These are phyloP conservation scores for Achroia grisella DNA, from an alignment of 1,140 invertebrate species.

Conservation along the genomic window DNA sequence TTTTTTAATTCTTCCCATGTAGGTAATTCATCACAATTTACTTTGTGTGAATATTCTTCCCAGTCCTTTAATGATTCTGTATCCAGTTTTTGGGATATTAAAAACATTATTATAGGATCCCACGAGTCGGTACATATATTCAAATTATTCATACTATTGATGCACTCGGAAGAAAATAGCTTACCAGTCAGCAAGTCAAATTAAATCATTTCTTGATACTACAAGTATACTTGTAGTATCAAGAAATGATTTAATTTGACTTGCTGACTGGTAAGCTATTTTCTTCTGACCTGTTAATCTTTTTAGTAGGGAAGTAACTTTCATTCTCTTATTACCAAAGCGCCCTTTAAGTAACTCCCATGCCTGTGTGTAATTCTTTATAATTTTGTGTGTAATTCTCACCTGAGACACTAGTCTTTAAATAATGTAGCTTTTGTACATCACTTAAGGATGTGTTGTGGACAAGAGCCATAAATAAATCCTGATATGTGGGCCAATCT, in stretches of 20 bases:
- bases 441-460: not conserved
- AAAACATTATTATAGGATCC: slow-evolving; percentile 6
- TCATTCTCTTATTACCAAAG: slow-evolving; percentile 19
- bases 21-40: slow-evolving; percentile 4
- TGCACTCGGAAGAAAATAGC: too few relatives aligned
- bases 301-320: slow-evolving; percentile 19
- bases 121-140: slow-evolving; percentile 4
- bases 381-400: slow-evolving; percentile 21
- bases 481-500: slow-evolving; percentile 14
- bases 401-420: slow-evolving; percentile 15
- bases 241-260: too few relatives aligned
- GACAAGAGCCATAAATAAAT: not conserved
- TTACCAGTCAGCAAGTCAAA: too few relatives aligned
- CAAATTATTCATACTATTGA: slow-evolving; percentile 6
- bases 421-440: too few relatives aligned
- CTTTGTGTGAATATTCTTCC: not conserved
- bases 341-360: slow-evolving; percentile 13
- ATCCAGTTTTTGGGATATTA: slow-evolving; percentile 6
- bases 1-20: slow-evolving; percentile 4
- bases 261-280: too few relatives aligned
- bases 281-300: slow-evolving; percentile 18
- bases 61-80: slow-evolving; percentile 2
- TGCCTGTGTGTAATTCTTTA: slow-evolving; percentile 13
- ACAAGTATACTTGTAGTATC: too few relatives aligned
- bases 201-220: too few relatives aligned